A percentile compares a stretch with the other conserved stretches of the same genome.
Conservation (phyloP, 2,113 vertebrate species). For the Daboia siamensis region DNA sequence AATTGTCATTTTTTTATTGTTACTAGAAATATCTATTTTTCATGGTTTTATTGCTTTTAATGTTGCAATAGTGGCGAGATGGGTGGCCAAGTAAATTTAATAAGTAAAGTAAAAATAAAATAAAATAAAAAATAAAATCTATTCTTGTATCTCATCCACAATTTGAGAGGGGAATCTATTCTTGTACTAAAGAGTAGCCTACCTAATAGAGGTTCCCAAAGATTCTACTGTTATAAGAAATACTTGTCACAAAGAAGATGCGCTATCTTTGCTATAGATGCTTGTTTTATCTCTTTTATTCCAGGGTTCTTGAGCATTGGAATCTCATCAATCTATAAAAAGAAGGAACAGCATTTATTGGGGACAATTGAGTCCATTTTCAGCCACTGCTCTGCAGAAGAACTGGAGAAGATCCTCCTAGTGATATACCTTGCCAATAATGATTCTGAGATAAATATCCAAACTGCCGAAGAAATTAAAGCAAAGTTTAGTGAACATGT, state of each 20-base stretch:
- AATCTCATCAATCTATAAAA: constrained; percentile 37
- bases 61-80: too few species aligned
- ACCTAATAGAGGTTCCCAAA: background rate
- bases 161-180: background rate
- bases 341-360: constrained; percentile 28
- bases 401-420: constrained; percentile 20
- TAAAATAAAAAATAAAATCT: background rate
- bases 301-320: constrained; percentile 41
- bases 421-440: constrained; percentile 45
- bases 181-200: background rate
- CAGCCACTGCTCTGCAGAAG: constrained; percentile 17
- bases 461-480: constrained; percentile 13
- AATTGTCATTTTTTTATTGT: too few species aligned
- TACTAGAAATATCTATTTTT: too few species aligned
- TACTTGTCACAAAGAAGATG: background rate
- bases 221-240: background rate
- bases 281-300: background rate
- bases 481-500: background rate
- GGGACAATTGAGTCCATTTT: constrained; percentile 44
- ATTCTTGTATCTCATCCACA: background rate
- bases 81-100: too few species aligned
- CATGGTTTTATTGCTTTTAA: too few species aligned
- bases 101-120: too few species aligned
- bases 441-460: background rate
- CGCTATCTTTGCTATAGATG: background rate